Conservation (phyloP, 2,797 vertebrate species). For the Thunnus albacares region DNA sequence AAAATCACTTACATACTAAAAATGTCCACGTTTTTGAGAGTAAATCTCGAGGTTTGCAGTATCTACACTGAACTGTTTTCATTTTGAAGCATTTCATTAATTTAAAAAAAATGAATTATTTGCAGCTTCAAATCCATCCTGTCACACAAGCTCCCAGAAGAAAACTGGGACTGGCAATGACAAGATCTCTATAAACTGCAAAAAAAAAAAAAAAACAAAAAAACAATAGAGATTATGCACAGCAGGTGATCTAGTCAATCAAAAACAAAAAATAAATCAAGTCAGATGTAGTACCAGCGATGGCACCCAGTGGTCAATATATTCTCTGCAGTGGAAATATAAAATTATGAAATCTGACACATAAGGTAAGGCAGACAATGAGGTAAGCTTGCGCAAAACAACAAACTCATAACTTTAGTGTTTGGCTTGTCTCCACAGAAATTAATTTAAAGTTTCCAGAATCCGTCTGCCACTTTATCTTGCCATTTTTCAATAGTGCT, state of each 20-base stretch:
- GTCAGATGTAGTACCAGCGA: not conserved
- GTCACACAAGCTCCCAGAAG: not conserved
- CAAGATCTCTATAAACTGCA: constrained; percentile 7
- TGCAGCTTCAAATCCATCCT: constrained; percentile 17
- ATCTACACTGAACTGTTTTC: not conserved
- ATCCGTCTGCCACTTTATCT: not conserved
- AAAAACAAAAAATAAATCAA: not conserved
- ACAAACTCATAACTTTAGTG: constrained; percentile 1
- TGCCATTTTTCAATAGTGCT: not conserved
- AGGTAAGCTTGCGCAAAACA: constrained; percentile 11
- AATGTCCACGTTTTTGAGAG: not conserved
- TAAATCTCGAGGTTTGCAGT: not conserved
- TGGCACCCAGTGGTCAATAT: constrained; percentile 6
- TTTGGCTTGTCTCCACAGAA: constrained; percentile 9
- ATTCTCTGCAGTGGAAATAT: constrained; percentile 7
- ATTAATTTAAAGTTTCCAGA: not conserved
- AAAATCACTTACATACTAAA: constrained; percentile 23
- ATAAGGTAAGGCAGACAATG: constrained; percentile 10
- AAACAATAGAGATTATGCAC: constrained; percentile 6
- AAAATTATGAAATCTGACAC: constrained; percentile 14
- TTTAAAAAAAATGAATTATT: not conserved
- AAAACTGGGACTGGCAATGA: constrained; percentile 4
- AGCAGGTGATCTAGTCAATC: constrained; percentile 18
- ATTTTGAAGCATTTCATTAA: constrained; percentile 16
- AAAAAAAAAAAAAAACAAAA: not conserved